Evolutionary conservation across 2,888 invertebrate genomes (phyloP).

Genomic region (Diogma glabrata): DNA sequence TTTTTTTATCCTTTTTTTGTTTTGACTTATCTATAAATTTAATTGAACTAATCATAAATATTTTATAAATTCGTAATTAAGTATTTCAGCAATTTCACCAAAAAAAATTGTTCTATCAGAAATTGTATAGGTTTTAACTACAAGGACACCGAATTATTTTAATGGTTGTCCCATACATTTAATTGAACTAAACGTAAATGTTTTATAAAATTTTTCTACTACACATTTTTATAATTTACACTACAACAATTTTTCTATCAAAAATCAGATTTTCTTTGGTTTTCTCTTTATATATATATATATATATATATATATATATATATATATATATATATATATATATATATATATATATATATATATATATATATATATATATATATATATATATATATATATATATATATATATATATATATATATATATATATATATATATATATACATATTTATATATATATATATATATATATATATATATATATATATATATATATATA

Average conservation of each 20-base stretch:
- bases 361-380: constrained; percentile 5
- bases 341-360: constrained; percentile 4
- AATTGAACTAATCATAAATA: no score
- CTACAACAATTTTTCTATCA: not conserved
- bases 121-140: not conserved
- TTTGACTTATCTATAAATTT: no score
- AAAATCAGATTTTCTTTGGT: no score
- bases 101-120: not conserved
- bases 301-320: constrained; percentile 3
- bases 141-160: no score
- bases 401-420: constrained; percentile 7
- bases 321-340: constrained; percentile 1
- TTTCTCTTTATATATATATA: not conserved
- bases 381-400: constrained; percentile 3
- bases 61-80: no score
- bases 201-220: no score
- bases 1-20: no score
- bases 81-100: no score
- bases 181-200: no score
- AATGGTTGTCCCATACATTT: no score
- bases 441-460: constrained; percentile 4
- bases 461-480: constrained; percentile 7
- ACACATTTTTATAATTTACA: not conserved
- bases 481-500: constrained; percentile 5
- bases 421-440: constrained; percentile 7